Evolutionary conservation across 2,113 vertebrate species (phyloP).

Genomic region (Callocephalon fimbriatum): DNA sequence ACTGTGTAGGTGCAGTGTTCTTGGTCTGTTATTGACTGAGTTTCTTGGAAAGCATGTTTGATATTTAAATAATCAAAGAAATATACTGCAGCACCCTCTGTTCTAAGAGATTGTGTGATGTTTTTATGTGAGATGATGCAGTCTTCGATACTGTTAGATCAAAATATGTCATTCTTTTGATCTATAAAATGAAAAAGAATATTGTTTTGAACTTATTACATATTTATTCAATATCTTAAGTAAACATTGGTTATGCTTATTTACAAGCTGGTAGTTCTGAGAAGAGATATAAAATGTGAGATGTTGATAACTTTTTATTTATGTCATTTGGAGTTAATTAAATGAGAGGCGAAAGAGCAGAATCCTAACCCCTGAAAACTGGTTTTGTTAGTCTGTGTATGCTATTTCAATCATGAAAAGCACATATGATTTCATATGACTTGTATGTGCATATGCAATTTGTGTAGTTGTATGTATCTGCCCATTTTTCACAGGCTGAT

Average conservation of each 20-base stretch:
- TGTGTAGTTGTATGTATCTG: background rate
- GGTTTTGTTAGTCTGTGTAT: background rate
- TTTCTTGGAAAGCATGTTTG: background rate
- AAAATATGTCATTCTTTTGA: background rate
- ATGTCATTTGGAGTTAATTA: background rate
- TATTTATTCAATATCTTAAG: background rate
- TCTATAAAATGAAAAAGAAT: background rate
- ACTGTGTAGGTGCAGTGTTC: background rate
- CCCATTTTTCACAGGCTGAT: background rate
- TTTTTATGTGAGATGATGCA: background rate
- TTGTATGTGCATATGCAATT: background rate
- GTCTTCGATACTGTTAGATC: background rate
- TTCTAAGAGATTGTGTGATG: background rate
- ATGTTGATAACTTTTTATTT: background rate
- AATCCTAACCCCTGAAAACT: background rate
- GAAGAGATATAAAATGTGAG: background rate
- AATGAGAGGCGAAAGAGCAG: background rate
- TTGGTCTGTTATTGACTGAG: background rate
- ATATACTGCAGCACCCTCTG: background rate
- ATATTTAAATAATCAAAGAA: conserved; percentile 36
- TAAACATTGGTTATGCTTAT: background rate
- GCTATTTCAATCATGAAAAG: background rate
- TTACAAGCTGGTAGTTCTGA: background rate
- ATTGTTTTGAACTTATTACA: background rate
- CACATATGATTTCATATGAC: background rate